Evolutionary conservation across 2,888 invertebrate species (phyloP).

Genomic region (Rhingia campestris): DNA sequence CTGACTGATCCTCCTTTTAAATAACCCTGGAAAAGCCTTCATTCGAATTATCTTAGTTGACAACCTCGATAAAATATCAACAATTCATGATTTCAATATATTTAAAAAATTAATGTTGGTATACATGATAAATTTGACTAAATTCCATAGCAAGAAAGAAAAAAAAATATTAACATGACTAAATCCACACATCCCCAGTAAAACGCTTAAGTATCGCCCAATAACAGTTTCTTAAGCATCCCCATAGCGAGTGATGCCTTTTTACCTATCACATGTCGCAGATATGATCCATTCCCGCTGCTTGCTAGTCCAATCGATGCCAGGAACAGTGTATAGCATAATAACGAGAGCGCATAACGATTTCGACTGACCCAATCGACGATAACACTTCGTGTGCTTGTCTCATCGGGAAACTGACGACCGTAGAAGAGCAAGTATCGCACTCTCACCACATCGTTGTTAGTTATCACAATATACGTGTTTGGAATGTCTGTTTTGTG

Average conservation of each 20-base stretch:
- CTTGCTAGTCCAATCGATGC: conserved; percentile 87
- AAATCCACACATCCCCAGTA: neutral
- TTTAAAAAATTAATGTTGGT: conserved; percentile 61
- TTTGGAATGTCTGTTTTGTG: conserved; percentile 83
- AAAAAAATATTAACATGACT: conserved; percentile 20
- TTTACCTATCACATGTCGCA: conserved; percentile 61
- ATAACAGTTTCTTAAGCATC: conserved; percentile 48
- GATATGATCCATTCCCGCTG: conserved; percentile 83
- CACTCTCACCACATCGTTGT: conserved; percentile 89
- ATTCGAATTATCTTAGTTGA: too few species aligned
- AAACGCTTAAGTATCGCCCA: conserved; percentile 51
- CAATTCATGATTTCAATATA: conserved; percentile 43
- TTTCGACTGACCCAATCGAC: conserved; percentile 85
- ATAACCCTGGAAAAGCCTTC: too few species aligned
- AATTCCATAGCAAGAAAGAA: conserved; percentile 41
- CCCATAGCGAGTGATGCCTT: conserved; percentile 55
- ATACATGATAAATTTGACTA: conserved; percentile 55
- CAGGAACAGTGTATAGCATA: conserved; percentile 86
- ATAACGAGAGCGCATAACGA: conserved; percentile 86
- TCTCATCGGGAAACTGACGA: conserved; percentile 74
- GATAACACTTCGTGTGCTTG: conserved; percentile 50
- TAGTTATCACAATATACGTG: conserved; percentile 89
- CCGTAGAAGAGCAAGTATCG: conserved; percentile 90
- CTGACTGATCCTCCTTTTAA: too few species aligned
- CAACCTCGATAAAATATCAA: neutral